A percentile compares a stretch with the other conserved stretches of the same genome.
Evolutionary conservation across 2,888 invertebrate species (phyloP).

Genomic region (Lordiphosa andalusiaca): DNA sequence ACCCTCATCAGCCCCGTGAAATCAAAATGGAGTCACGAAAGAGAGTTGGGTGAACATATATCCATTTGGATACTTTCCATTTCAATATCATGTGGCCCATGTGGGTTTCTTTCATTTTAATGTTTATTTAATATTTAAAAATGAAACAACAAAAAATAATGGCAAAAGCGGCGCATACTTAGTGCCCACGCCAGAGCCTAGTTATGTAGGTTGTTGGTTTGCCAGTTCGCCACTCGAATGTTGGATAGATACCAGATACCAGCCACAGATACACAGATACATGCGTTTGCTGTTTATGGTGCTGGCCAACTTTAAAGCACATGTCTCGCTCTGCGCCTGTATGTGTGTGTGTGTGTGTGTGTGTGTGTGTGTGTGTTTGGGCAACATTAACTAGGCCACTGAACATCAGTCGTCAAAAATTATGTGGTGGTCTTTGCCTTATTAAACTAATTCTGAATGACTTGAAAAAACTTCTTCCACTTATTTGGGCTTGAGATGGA

Average conservation of each 20-base stretch:
- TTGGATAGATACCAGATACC: conserved; percentile 33
- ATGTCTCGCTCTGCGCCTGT: conserved; percentile 32
- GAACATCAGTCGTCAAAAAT: conserved; percentile 50
- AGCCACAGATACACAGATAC: conserved; percentile 32
- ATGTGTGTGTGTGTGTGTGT: conserved; percentile 1
- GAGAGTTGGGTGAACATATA: background rate
- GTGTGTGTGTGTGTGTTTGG: conserved; percentile 34
- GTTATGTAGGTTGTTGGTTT: conserved; percentile 35
- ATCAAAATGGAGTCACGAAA: too few relatives aligned
- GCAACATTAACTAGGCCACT: conserved; percentile 63
- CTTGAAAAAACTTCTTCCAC: background rate
- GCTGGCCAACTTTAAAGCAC: conserved; percentile 49
- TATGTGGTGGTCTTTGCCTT: conserved; percentile 4
- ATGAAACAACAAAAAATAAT: conserved; percentile 36
- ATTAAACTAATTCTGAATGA: background rate
- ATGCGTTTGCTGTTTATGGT: conserved; percentile 55
- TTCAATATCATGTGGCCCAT: background rate
- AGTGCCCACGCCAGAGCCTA: conserved; percentile 55
- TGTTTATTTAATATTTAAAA: conserved; percentile 60
- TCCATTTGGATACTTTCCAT: conserved; percentile 4
- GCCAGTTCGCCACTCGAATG: conserved; percentile 9
- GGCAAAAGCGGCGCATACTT: conserved; percentile 57
- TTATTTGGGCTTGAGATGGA: background rate
- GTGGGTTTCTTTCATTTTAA: conserved; percentile 23
- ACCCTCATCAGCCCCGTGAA: conserved; percentile 1